Evolutionary conservation across 2,888 invertebrate genomes (phyloP), one percentile per base, ranked within the genome.

Genomic region (Lasioglossum figueresi): DNA sequence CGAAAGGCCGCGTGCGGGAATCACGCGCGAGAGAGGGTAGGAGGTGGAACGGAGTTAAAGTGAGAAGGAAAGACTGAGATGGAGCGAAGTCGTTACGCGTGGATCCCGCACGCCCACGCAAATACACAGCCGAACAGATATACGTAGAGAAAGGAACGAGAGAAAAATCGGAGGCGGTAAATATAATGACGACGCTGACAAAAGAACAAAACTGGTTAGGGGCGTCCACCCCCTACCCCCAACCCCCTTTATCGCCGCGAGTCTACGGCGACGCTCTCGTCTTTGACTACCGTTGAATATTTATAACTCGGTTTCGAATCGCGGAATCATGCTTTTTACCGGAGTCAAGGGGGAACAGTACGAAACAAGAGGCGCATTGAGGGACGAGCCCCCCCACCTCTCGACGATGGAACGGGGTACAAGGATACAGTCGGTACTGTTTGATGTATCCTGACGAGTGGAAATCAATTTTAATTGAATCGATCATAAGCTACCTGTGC

Each of bases 1-100:
- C 89, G 91, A 91, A 91, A 88, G 91, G 88, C 77, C 90, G 89
- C 91, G 90, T 88, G 88, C 83, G 78, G 78, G 84, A 82, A 82
- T 79, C 76, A 48, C 74, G 59, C 68, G n/a, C 66, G 80, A 43
- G 56, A 16, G 19, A 27, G 8, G 63, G 2, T 12, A 27, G 16
- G 34, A 8, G 16, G 31, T 6, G 5, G 14, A 19, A 8, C 19
- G 19, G 66, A 8, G 16, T 19, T 6, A 8, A 19, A 66, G 12
- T 12, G 37, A 37, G 66, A 37, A 2, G 3, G 19, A 37, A 19
- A 19, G 66, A 34, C 59, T 6, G 37, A 68, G 37, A 16, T 8
- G 68, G 23, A 10, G 34, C 34, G 23, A 68, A 23, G 70, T 70
- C 79, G 78, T 56, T 34, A 14, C 68, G 70, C 59, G 14, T 63